A percentile compares a stretch with the other conserved stretches of the same genome.
These are phyloP conservation scores for Acronicta aceris DNA, from an alignment of 2,888 invertebrate genomes.

Conservation along the genomic window DNA sequence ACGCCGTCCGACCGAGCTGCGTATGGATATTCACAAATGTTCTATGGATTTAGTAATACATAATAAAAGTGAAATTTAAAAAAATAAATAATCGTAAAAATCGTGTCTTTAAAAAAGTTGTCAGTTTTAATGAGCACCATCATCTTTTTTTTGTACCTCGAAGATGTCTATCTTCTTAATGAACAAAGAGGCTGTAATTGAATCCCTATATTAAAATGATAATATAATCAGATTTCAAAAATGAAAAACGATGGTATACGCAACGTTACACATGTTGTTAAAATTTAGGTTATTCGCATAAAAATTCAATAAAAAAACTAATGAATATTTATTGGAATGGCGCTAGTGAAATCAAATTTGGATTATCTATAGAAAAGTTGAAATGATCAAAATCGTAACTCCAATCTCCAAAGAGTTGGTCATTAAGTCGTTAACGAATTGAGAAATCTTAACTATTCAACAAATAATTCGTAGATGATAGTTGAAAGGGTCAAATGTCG, in stretches of 20 bases:
- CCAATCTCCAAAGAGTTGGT: conserved; percentile 8
- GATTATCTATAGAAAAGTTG: neutral
- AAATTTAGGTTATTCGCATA: conserved; percentile 11
- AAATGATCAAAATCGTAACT: neutral
- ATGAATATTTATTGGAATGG: conserved; percentile 30
- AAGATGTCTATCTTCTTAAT: too few species aligned
- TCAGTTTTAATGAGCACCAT: too few species aligned
- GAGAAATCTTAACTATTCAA: conserved; percentile 5
- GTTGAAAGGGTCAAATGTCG: too few species aligned
- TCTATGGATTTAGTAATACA: too few species aligned
- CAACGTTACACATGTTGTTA: conserved; percentile 20
- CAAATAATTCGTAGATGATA: too few species aligned
- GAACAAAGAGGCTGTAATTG: conserved; percentile 1
- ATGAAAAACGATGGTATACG: conserved; percentile 5
- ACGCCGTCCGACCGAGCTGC: too few species aligned
- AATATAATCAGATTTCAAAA: conserved; percentile 24
- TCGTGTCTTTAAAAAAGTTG: too few species aligned
- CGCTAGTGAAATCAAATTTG: conserved; percentile 7
- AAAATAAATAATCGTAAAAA: too few species aligned
- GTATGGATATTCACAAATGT: too few species aligned
- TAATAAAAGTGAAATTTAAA: too few species aligned
- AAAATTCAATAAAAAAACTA: conserved; percentile 12
- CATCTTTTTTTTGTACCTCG: too few species aligned
- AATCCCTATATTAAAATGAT: conserved; percentile 12
- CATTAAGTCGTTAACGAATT: conserved; percentile 13